Conservation (phyloP, 2,797 vertebrate genomes). For the Tachyglossus aculeatus region DNA sequence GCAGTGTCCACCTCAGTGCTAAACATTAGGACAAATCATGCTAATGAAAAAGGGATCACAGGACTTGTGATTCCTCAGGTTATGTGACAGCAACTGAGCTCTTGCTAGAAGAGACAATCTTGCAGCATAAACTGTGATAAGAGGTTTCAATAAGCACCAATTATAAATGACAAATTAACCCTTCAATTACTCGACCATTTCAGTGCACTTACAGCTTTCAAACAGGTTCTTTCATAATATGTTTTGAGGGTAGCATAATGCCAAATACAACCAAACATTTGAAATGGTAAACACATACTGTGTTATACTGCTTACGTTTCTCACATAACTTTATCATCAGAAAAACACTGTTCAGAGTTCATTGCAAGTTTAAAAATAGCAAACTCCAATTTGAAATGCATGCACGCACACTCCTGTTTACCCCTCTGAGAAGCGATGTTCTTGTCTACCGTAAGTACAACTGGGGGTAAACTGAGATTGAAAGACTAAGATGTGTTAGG, state of each 20-base stretch:
- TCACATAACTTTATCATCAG: constrained; percentile 70
- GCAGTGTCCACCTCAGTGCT: not conserved
- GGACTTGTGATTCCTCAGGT: not conserved
- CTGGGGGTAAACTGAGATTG: constrained; percentile 49
- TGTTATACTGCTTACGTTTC: constrained; percentile 56
- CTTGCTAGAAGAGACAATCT: constrained; percentile 10
- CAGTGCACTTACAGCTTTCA: constrained; percentile 26
- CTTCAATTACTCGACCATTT: constrained; percentile 44
- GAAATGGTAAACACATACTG: constrained; percentile 56
- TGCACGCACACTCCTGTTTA: constrained; percentile 61
- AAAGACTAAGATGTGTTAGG: constrained; percentile 64
- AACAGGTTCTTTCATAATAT: no score
- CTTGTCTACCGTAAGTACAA: constrained; percentile 65
- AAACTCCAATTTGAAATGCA: constrained; percentile 68
- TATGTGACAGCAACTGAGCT: constrained; percentile 26
- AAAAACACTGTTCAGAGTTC: constrained; percentile 77
- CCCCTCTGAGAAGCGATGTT: constrained; percentile 40
- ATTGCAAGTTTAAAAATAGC: constrained; percentile 80
- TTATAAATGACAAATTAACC: constrained; percentile 58
- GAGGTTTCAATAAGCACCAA: constrained; percentile 26
- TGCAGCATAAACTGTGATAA: not conserved
- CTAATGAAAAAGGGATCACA: constrained; percentile 3
- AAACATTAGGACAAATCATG: not conserved
- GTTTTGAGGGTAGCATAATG: constrained; percentile 47
- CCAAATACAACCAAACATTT: constrained; percentile 44